phyloP scores from a whole-genome alignment of 35 echinoderm and acorn worm genomes.

The Ophiothrix spiculata region DNA sequence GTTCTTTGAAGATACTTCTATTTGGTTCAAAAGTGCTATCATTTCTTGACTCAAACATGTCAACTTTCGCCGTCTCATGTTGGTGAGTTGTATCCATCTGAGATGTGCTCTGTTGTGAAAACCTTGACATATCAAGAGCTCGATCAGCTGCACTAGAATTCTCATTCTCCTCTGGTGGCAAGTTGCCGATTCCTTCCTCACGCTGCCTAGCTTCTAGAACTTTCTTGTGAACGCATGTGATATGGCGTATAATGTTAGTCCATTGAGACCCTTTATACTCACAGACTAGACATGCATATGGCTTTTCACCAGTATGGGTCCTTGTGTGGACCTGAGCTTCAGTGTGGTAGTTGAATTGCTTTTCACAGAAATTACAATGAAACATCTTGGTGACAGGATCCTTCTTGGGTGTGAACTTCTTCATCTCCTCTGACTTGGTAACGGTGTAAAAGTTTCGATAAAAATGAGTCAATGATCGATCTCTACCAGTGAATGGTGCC shows the following conservation, averaged over 20 bases:
- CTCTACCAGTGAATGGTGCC: not conserved
- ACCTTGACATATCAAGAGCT: too few relatives aligned
- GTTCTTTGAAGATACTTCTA: too few relatives aligned
- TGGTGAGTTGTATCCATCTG: too few relatives aligned
- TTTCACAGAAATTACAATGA: constrained; percentile 1
- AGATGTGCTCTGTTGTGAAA: too few relatives aligned
- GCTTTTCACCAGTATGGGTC: not conserved
- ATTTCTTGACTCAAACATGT: too few relatives aligned
- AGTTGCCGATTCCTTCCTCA: not conserved
- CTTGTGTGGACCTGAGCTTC: not conserved
- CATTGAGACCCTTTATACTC: constrained; percentile 3
- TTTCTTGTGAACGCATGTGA: not conserved
- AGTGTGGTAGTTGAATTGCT: not conserved
- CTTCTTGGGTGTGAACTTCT: not conserved
- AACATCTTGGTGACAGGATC: not conserved
- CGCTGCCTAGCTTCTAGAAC: not conserved
- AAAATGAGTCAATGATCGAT: not conserved
- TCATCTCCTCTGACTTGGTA: not conserved
- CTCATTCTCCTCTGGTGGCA: not conserved
- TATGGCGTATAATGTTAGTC: not conserved
- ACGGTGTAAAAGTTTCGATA: not conserved
- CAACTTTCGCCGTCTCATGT: too few relatives aligned
- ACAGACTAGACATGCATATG: not conserved
- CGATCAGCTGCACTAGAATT: not conserved
- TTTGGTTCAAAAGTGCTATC: too few relatives aligned